phyloP scores from a whole-genome alignment of 2,113 vertebrate genomes.

The Turnix velox region DNA sequence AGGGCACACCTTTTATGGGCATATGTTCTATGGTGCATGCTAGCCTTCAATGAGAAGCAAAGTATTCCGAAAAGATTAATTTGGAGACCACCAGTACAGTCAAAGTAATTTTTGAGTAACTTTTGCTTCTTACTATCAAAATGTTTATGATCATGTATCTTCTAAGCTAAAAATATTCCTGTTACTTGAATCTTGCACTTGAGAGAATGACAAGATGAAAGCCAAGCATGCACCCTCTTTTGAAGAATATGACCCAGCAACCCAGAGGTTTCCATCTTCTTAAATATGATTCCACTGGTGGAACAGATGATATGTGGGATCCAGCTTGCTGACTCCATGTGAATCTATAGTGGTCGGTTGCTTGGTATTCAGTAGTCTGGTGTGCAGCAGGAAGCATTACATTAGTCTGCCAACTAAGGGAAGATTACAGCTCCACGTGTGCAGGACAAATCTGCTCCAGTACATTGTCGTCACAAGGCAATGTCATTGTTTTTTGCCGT shows the following conservation, averaged over 20 bases:
- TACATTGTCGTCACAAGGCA: rapidly evolving
- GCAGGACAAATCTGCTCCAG: not conserved
- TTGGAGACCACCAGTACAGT: not conserved
- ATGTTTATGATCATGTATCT: not conserved
- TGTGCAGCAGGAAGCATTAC: not conserved
- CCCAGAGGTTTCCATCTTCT: not conserved
- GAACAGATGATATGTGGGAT: not conserved
- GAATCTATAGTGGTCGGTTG: not conserved
- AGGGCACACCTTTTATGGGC: not conserved
- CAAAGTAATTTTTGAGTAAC: not conserved
- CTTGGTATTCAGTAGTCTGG: not conserved
- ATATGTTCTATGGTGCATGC: not conserved
- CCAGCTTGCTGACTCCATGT: not conserved
- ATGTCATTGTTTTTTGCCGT: not conserved
- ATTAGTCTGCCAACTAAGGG: not conserved
- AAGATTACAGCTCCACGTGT: not conserved
- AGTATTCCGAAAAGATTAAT: not conserved
- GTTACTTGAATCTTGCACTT: not conserved
- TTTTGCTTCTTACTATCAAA: not conserved
- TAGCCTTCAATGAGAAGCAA: not conserved
- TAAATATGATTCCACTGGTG: not conserved
- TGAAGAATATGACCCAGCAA: not conserved
- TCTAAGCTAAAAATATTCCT: not conserved
- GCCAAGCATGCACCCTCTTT: not conserved
- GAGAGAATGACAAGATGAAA: not conserved